Evolutionary conservation across 35 echinoderm and acorn worm species (phyloP).

Genomic region (Nesometra sesokonis): DNA sequence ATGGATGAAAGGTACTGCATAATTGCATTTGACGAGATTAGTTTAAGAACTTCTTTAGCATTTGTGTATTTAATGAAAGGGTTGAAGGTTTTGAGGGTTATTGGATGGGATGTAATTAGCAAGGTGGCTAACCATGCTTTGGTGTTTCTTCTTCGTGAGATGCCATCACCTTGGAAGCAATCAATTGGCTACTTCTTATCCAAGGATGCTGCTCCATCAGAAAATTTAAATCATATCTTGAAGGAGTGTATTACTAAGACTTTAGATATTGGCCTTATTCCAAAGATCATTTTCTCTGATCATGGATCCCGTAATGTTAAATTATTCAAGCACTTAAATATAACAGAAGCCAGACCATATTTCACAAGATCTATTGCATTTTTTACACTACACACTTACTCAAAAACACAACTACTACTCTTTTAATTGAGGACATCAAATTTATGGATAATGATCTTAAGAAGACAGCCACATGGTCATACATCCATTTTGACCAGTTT

Average conservation of each 20-base stretch:
- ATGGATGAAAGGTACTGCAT: constrained; percentile 8
- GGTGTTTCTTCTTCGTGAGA: constrained; percentile 4
- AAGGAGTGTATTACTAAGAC: constrained; percentile 4
- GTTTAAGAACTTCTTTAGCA: not conserved
- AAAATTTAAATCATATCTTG: not conserved
- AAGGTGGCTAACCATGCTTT: constrained; percentile 17
- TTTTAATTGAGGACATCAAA: too few relatives aligned
- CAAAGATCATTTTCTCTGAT: constrained; percentile 19
- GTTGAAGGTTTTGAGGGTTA: constrained; percentile 26
- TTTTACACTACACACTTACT: too few relatives aligned
- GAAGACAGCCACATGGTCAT: constrained; percentile 6
- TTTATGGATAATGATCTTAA: too few relatives aligned
- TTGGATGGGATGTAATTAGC: not conserved
- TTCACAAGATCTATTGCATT: too few relatives aligned
- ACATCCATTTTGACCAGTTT: constrained; percentile 19
- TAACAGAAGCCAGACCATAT: not conserved
- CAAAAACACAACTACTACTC: too few relatives aligned
- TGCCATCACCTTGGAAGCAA: constrained; percentile 14
- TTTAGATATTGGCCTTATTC: not conserved
- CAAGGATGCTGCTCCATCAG: not conserved
- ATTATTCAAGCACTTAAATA: not conserved
- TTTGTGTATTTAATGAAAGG: not conserved
- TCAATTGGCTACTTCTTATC: constrained; percentile 26
- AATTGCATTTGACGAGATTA: constrained; percentile 22
- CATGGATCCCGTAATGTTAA: constrained; percentile 23